Evolutionary conservation across 1,140 invertebrate genomes (phyloP), one percentile per base, ranked within the genome.

Genomic region (Drosophila kanapiae): DNA sequence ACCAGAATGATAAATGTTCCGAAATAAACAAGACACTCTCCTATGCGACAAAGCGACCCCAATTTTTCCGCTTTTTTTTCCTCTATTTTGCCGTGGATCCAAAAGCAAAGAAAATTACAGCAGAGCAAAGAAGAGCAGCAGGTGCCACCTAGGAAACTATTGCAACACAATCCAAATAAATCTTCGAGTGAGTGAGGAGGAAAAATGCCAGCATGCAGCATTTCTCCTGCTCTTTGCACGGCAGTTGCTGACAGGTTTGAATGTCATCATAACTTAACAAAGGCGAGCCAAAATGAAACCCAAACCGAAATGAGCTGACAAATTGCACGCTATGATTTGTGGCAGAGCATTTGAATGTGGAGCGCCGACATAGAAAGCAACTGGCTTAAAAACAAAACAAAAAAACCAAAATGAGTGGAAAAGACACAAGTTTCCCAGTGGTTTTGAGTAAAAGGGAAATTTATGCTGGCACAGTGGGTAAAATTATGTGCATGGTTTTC

Each of bases 191-290:
- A 40, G 62, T 40, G 29, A n/a, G 62, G 43, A 71, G 78, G 37
- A 75, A 60, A 69, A 64, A 54, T 51, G 64, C 51, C 60, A 67
- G 48, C 37, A 38, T 29, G 31, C 40, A 45, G 31, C 51, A 40
- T 57, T 40, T 67, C 48, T 43, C 16, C 42, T 48, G 29, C 57
- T 67, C 65, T 67, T 49, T 40, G 62, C 43, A 68, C 27, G 62
- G 65, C 27, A 68, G 27, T 49, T 60, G 71, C 49, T 83, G 83
- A 87, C 84, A 88, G 80, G 84, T 78, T 76, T 74, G 84, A 87
- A 87, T 87, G 83, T 84, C 83, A 80, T 88, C 84, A 87, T 84
- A 87, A 84, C 68, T 83, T 75, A 72, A 78, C 64, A 69, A 83
- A 80, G 59, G 68, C 49, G 67, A 70, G 49, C 61, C 71, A 49